These are phyloP conservation scores for Bufo gargarizans DNA, from an alignment of 2,113 vertebrate genomes.

Conservation along the genomic window DNA sequence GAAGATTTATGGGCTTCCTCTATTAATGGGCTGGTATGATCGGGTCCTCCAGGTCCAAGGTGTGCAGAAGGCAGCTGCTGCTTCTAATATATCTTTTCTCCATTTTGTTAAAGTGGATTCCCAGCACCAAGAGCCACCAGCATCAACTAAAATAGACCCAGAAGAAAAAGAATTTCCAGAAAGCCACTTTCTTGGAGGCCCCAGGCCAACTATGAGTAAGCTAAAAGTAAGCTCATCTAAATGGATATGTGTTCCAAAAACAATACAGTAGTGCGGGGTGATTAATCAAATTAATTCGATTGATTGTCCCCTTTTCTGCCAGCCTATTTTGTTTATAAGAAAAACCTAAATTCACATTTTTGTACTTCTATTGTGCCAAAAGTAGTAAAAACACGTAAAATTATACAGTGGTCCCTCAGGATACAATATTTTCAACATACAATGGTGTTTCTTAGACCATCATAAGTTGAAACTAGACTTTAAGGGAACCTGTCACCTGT, in stretches of 20 bases:
- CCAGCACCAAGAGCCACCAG: slow-evolving; percentile 22
- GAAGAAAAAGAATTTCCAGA: slow-evolving; percentile 68
- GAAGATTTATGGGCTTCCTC: slow-evolving; percentile 74
- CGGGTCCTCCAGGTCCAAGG: slow-evolving; percentile 87
- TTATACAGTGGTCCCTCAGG: too few species aligned
- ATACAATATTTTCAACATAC: too few species aligned
- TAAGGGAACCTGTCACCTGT: too few species aligned
- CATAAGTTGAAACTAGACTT: too few species aligned
- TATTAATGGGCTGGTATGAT: slow-evolving; percentile 85
- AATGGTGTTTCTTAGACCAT: too few species aligned
- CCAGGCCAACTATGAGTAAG: slow-evolving; percentile 93
- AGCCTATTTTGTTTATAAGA: too few species aligned
- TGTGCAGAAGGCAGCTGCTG: slow-evolving; percentile 76
- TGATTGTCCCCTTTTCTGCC: too few species aligned
- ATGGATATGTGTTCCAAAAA: neutral
- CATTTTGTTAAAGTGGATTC: slow-evolving; percentile 62
- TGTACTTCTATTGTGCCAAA: too few species aligned
- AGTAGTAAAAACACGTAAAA: too few species aligned
- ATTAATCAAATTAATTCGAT: too few species aligned
- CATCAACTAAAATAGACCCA: slow-evolving; percentile 46
- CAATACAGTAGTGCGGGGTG: too few species aligned
- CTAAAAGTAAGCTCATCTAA: slow-evolving; percentile 80
- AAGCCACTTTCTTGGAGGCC: slow-evolving; percentile 85
- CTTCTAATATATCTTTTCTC: slow-evolving; percentile 80
- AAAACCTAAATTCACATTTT: too few species aligned